phyloP scores from a whole-genome alignment of 2,797 vertebrate species.

The Pteropus rufus region DNA sequence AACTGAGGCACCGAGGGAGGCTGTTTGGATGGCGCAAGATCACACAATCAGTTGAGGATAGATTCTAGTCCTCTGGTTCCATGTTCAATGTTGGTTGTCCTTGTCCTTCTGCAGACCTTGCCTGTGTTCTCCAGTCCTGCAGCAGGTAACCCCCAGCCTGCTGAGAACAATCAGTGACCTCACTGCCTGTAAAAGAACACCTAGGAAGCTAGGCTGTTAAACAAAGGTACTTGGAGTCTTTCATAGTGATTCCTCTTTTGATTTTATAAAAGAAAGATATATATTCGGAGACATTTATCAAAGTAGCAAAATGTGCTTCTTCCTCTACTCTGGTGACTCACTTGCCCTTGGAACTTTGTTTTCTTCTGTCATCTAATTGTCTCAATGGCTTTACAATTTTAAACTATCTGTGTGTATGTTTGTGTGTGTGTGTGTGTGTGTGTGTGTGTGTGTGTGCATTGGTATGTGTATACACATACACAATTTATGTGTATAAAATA shows the following conservation, averaged over 20 bases:
- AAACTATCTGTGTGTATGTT: background rate
- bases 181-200: background rate
- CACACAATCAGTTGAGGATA: background rate
- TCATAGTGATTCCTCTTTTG: background rate
- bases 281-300: background rate
- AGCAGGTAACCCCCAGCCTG: fast-evolving
- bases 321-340: background rate
- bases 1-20: background rate
- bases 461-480: background rate
- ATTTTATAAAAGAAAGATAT: background rate
- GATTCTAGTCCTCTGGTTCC: background rate
- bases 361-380: background rate
- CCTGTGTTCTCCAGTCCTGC: fast-evolving
- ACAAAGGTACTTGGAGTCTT: background rate
- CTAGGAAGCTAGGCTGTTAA: background rate
- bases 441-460: no score
- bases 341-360: background rate
- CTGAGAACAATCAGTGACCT: background rate
- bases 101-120: background rate
- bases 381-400: background rate
- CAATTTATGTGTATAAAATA: background rate
- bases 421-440: background rate
- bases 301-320: background rate
- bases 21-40: background rate
- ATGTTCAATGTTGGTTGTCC: fast-evolving